Percentiles rank a stretch among this genome's conserved stretches.
These are phyloP conservation scores for Aphelenchoides avenae DNA, from an alignment of 1,140 invertebrate genomes.

Conservation along the genomic window DNA sequence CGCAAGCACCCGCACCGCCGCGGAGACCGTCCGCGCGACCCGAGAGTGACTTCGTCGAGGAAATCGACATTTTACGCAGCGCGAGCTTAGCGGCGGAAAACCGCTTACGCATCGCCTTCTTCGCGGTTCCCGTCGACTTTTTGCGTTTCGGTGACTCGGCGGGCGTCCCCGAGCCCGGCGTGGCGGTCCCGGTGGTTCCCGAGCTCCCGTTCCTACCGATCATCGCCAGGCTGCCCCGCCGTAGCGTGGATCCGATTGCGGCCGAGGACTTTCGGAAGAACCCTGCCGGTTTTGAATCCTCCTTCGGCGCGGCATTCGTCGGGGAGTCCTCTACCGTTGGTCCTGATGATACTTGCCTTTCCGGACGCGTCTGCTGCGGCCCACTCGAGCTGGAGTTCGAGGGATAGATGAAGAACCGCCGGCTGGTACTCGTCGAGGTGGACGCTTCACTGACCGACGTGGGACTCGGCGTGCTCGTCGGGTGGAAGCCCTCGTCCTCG, in stretches of 20 bases:
- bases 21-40: too few relatives aligned
- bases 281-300: neutral
- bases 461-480: neutral
- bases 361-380: neutral
- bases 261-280: constrained; percentile 27
- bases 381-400: neutral
- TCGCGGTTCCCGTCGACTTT: constrained; percentile 25
- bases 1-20: too few relatives aligned
- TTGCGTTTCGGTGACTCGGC: constrained; percentile 23
- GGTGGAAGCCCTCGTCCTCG: neutral
- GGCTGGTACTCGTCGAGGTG: too few relatives aligned
- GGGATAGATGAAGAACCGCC: constrained; percentile 16
- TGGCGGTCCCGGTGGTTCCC: constrained; percentile 11
- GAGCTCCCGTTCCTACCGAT: neutral
- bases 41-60: too few relatives aligned
- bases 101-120: constrained; percentile 35
- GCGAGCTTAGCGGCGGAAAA: constrained; percentile 43
- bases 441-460: neutral
- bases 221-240: constrained; percentile 16
- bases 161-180: neutral
- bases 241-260: constrained; percentile 4
- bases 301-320: neutral
- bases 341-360: too few relatives aligned
- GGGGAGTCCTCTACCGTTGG: neutral
- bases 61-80: constrained; percentile 38